Evolutionary conservation across 2,888 invertebrate species (phyloP).

Genomic region (Drosophila picticornis): DNA sequence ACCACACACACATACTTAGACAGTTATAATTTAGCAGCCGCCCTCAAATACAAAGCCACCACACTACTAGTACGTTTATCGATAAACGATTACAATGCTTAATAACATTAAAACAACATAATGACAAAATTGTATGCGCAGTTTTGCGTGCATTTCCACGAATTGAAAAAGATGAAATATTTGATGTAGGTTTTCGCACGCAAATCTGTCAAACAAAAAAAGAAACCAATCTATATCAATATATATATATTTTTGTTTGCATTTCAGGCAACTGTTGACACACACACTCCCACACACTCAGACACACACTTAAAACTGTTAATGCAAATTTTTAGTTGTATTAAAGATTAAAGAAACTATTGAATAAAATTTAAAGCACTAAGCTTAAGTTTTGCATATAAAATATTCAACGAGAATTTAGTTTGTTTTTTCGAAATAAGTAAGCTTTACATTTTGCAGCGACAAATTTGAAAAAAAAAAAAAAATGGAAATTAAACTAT

Average conservation of each 20-base stretch:
- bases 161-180: slow-evolving; percentile 15
- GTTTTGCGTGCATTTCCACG: slow-evolving; percentile 5
- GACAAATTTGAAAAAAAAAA: slow-evolving; percentile 11
- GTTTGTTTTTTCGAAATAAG: slow-evolving; percentile 26
- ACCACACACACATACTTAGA: slow-evolving; percentile 11
- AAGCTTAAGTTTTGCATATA: slow-evolving; percentile 35
- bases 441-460: slow-evolving; percentile 48
- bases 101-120: neutral
- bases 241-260: slow-evolving; percentile 6
- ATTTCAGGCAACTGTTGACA: slow-evolving; percentile 33
- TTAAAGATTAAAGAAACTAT: slow-evolving; percentile 23
- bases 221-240: slow-evolving; percentile 1
- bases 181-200: neutral
- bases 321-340: slow-evolving; percentile 51
- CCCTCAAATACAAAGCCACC: slow-evolving; percentile 34
- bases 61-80: slow-evolving; percentile 11
- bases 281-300: slow-evolving; percentile 1
- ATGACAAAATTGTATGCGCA: neutral
- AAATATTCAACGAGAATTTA: slow-evolving; percentile 51
- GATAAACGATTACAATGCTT: slow-evolving; percentile 10
- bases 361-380: slow-evolving; percentile 19
- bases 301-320: slow-evolving; percentile 22
- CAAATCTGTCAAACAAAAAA: slow-evolving; percentile 17
- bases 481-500: slow-evolving; percentile 22
- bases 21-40: slow-evolving; percentile 15